Evolutionary conservation across 2,888 invertebrate genomes (phyloP), one percentile per base, ranked within the genome.

Genomic region (Lochmaea crataegi): DNA sequence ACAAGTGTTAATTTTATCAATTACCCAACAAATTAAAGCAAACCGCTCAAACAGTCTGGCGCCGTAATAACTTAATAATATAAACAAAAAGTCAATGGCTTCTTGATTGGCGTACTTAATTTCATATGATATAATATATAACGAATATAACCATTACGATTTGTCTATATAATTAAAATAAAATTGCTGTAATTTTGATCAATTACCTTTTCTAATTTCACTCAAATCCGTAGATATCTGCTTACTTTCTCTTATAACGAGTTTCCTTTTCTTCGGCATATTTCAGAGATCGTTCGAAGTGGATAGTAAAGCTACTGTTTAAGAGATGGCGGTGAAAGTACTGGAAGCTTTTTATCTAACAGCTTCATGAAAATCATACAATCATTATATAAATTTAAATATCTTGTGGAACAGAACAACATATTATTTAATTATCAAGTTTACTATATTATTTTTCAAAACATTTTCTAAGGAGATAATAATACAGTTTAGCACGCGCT

Each of bases 111-210:
- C 84, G 81, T 81, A 83, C 84, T 82, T 82, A 83, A 84, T 75
- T 73, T 76, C 83, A 80, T 84, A 82, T 82, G 83, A 84, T 84
- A 82, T 85, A 84, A 83, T 84, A 79, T 80, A 79, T 81, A 81
- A 81, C 82, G 83, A 84, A 68, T 68, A 68, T 58, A 68, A 68
- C 60, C 58, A 68, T 60, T 84, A 83, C 81, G 82, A 80, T 84
- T 83, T 83, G 82, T 83, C 78, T 75, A 73, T 83, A 83, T 84
- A 85, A 86, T 86, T 85, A 86, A 84, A 84, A 83, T 76, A 82
- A 85, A 86, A 86, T 86, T 84, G 84, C 84, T 82, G 84, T 85
- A 86, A 86, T 86, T 86, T 86, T 82, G 83, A 84, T 83, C 85
- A 85, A 86, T 86, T 85, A 85, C 75, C 71, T 72, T 71, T 78